Evolutionary conservation across 2,797 vertebrate genomes (phyloP).

Genomic region (Megalops cyprinoides): DNA sequence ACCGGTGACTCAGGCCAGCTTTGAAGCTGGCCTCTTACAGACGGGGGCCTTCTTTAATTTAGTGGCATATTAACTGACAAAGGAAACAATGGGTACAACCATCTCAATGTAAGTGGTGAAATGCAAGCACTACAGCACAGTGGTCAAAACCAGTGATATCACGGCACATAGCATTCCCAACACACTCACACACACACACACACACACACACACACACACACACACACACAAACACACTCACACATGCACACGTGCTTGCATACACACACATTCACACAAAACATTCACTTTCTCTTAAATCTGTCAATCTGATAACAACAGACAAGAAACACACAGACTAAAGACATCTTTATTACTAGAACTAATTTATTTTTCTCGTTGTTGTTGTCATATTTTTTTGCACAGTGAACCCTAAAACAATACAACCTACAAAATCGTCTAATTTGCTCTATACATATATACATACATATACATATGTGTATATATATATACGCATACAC

Average conservation of each 20-base stretch:
- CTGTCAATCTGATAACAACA: background rate
- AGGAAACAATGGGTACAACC: background rate
- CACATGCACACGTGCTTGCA: too few relatives aligned
- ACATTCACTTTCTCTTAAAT: background rate
- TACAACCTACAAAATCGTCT: conserved; percentile 82
- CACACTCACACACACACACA: background rate
- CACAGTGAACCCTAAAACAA: conserved; percentile 87
- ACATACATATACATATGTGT: conserved; percentile 64
- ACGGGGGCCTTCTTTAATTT: background rate
- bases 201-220: background rate
- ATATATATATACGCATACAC: conserved; percentile 70
- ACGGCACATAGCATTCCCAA: background rate
- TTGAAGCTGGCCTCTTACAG: background rate
- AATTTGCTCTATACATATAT: conserved; percentile 68
- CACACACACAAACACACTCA: background rate
- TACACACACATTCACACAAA: conserved; percentile 12
- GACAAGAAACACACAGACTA: conserved; percentile 51
- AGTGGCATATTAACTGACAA: background rate
- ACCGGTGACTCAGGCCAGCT: background rate
- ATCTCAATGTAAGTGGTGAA: too few relatives aligned
- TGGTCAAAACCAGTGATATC: too few relatives aligned
- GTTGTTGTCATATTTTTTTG: conserved; percentile 74
- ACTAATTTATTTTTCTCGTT: conserved; percentile 80
- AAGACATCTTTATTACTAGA: conserved; percentile 62
- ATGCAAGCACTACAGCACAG: too few relatives aligned